Percentiles rank a stretch among this genome's conserved stretches.
Conservation (phyloP, 2,113 vertebrate species). For the Pelodiscus sinensis region DNA sequence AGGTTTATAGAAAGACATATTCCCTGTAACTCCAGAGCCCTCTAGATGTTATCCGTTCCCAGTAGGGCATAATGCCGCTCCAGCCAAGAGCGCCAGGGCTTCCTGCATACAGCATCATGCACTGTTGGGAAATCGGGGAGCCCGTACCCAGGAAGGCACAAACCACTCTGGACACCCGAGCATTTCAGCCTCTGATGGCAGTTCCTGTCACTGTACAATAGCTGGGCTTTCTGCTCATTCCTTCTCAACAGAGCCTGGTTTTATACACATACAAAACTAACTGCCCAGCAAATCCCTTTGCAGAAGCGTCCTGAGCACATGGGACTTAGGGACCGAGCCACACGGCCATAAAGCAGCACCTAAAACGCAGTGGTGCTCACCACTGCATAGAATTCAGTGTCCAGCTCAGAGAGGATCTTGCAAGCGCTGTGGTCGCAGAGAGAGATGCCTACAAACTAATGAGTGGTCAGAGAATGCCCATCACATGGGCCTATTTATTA, state of each 20-base stretch:
- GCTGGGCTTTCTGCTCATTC: not conserved
- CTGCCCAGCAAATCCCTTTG: not conserved
- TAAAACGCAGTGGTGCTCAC: not conserved
- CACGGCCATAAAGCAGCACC: not conserved
- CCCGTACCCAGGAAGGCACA: not conserved
- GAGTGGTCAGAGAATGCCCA: not conserved
- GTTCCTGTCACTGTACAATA: not conserved
- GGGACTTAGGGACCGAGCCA: not conserved
- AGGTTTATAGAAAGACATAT: not conserved
- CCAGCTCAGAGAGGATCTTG: not conserved
- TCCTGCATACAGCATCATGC: not conserved
- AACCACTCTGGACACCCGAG: not conserved
- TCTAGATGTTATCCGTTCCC: not conserved
- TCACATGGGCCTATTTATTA: accelerated
- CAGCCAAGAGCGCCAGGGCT: not conserved
- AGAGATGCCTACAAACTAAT: not conserved
- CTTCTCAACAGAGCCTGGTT: not conserved
- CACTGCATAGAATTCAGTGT: not conserved
- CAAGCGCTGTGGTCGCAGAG: not conserved
- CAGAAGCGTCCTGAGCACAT: not conserved
- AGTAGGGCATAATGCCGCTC: not conserved
- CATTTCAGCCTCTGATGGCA: not conserved
- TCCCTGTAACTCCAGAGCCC: not conserved
- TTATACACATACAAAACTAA: not conserved
- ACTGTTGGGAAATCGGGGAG: not conserved